Evolutionary conservation across 2,888 invertebrate species (phyloP), one percentile per base, ranked within the genome.

Genomic region (Tromatobia lineatoria): DNA sequence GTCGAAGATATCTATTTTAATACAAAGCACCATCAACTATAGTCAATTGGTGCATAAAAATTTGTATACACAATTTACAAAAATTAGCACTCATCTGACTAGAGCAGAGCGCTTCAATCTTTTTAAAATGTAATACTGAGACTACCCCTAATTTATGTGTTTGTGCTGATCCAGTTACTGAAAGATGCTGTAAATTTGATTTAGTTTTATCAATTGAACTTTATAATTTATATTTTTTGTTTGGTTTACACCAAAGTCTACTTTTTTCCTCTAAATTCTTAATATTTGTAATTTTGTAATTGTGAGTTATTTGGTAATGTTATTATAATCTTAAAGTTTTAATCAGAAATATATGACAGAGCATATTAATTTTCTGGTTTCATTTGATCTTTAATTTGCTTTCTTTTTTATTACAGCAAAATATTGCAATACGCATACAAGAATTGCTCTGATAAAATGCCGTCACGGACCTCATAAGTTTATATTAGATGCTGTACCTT

Each of bases 341-440:
- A 10, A 8, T 38, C 10, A 10, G 38, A 38, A 38, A 38, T 38
- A 2, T 2, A 38, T 10, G 2, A 8, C 8, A 10, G 38, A 70
- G 18, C 8, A 52, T 7, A 34, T 23, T 45, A 29, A 59, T 29
- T n/a, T 25, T 42, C 25, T n/a, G n/a, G 20, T 6, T 6, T 47
- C 15, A 3, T 23, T 25, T 1, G 10, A 0, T 13, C 29, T 18
- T 67, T 18, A 50, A 50, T 50, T n/a, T 18, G 3, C 0, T 10
- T 7, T 23, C 8, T 64, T 78, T 42, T 52, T 25, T n/a, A n/a
- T 83, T 87, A 8, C 95, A 91, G 96, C 96, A 29, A 97, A 97
- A 94, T 97, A 98, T 94, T 97, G 97, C 90, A 97, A 97, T 93
- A 95, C 96, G 87, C 95, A 95, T 81, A 97, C 97, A 0, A 95